Evolutionary conservation across 2,113 vertebrate genomes (phyloP).

Genomic region (Anseranas semipalmata): DNA sequence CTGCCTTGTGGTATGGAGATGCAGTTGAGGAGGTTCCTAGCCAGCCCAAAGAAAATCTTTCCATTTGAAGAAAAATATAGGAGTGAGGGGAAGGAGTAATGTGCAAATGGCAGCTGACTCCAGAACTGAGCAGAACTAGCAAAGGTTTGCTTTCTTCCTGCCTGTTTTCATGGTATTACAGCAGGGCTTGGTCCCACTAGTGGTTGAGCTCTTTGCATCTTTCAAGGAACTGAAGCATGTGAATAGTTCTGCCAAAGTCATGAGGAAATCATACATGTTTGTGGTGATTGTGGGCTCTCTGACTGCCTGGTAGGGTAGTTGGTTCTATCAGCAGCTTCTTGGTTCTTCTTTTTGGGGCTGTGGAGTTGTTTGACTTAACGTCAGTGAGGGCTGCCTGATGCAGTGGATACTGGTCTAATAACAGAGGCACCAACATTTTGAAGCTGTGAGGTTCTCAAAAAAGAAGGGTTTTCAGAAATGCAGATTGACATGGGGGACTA

Average conservation of each 20-base stretch:
- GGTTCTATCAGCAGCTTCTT: neutral
- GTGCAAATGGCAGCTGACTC: neutral
- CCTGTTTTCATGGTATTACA: neutral
- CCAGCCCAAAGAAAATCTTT: neutral
- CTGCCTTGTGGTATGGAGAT: neutral
- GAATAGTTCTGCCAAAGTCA: neutral
- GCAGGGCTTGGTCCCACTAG: neutral
- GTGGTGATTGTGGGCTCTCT: neutral
- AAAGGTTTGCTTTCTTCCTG: neutral
- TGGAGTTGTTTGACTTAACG: neutral
- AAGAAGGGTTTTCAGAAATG: neutral
- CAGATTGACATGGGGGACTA: neutral
- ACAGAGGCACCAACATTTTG: neutral
- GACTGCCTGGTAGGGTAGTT: neutral
- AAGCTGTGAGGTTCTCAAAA: neutral
- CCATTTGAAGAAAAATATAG: neutral
- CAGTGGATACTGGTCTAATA: neutral
- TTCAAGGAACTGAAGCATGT: neutral
- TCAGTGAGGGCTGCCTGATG: neutral
- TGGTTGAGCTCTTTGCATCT: neutral
- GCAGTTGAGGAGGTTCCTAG: neutral
- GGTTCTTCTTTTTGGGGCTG: neutral
- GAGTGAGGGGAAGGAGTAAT: neutral
- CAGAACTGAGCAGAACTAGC: neutral
- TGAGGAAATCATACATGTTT: neutral